phyloP scores from a whole-genome alignment of 1,140 invertebrate genomes.

The Bacillus rossius region DNA sequence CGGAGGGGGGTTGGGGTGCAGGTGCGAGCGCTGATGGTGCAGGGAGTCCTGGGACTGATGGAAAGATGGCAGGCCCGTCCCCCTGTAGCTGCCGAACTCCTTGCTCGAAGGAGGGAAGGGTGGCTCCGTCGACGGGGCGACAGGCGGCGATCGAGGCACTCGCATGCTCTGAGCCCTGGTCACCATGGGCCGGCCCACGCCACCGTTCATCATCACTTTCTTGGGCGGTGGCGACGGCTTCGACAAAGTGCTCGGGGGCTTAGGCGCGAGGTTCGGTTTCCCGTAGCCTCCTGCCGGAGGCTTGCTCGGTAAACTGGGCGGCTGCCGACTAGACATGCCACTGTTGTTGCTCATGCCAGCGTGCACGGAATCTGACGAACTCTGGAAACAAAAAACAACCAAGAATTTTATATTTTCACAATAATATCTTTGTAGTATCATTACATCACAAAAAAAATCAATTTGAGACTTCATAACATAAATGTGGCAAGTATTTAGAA shows the following conservation, averaged over 20 bases:
- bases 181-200: slow-evolving; percentile 35
- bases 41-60: slow-evolving; percentile 50
- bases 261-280: slow-evolving; percentile 48
- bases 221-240: slow-evolving; percentile 48
- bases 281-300: slow-evolving; percentile 40
- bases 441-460: too few relatives aligned
- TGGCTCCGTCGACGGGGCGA: slow-evolving; percentile 22
- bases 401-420: too few relatives aligned
- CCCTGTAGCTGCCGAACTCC: slow-evolving; percentile 15
- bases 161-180: slow-evolving; percentile 51
- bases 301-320: slow-evolving; percentile 19
- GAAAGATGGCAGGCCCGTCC: slow-evolving; percentile 29
- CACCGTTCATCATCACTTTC: slow-evolving; percentile 36
- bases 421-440: too few relatives aligned
- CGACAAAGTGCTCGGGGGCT: slow-evolving; percentile 39
- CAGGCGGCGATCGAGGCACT: slow-evolving; percentile 45
- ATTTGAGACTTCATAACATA: too few relatives aligned
- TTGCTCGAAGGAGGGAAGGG: slow-evolving; percentile 12
- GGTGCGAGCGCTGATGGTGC: slow-evolving; percentile 23
- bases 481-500: too few relatives aligned
- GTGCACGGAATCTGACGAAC: slow-evolving; percentile 29
- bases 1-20: slow-evolving; percentile 8
- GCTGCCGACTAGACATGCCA: background rate
- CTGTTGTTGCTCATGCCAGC: slow-evolving; percentile 6
- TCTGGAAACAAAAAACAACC: slow-evolving; percentile 23